These are phyloP conservation scores for Acridotheres tristis DNA, from an alignment of 2,797 vertebrate genomes.

Conservation along the genomic window DNA sequence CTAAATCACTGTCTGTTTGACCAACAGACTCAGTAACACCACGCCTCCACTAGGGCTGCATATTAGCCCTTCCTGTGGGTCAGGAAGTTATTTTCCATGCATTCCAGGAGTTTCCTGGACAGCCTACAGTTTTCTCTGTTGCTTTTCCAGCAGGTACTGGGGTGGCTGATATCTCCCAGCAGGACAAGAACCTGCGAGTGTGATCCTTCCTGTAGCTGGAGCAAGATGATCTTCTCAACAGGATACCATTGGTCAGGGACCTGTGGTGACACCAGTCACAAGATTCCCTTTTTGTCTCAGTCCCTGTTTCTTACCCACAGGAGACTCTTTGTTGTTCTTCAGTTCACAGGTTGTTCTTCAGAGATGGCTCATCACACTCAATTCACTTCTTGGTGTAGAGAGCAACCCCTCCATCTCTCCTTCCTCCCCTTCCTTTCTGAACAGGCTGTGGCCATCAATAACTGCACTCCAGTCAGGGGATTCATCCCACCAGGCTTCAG, in stretches of 20 bases:
- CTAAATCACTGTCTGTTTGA: not conserved
- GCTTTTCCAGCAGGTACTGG: accelerated
- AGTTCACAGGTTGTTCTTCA: not conserved
- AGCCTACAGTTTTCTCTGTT: not conserved
- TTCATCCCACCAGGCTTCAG: too few relatives aligned
- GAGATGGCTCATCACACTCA: not conserved
- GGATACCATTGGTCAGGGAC: not conserved
- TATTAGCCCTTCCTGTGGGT: not conserved
- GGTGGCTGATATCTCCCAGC: not conserved
- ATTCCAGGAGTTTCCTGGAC: not conserved
- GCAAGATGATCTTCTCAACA: not conserved
- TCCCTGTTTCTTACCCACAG: not conserved
- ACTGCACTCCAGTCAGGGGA: too few relatives aligned
- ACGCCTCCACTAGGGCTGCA: not conserved
- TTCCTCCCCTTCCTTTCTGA: not conserved
- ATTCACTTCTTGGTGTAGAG: not conserved
- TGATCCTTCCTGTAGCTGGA: not conserved
- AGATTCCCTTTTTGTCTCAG: not conserved
- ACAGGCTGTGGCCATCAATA: not conserved
- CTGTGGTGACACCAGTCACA: not conserved
- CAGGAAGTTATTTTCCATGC: not conserved
- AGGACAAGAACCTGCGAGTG: accelerated
- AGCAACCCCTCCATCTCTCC: not conserved
- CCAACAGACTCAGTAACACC: not conserved
- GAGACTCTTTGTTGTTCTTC: not conserved